Evolutionary conservation across 2,797 vertebrate species (phyloP), one percentile per base, ranked within the genome.

Genomic region (Acanthurus tractus): DNA sequence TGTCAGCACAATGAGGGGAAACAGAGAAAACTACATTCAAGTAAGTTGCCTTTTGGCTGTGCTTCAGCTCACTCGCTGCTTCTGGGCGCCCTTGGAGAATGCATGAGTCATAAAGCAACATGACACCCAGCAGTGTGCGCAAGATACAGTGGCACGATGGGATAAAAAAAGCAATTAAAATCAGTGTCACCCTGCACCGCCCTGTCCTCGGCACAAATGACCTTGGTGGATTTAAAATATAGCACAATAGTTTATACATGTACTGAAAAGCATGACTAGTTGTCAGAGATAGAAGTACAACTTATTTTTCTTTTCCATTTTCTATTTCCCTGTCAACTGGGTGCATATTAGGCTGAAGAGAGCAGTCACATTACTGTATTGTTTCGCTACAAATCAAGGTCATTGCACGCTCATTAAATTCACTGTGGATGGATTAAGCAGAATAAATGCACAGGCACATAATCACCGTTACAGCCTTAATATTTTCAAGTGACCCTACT

Each of bases 91-190:
- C 76, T 88, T 20, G 71, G 63, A 76, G 70, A 73, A 84, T 18
- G 50, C 66, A 55, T 86, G 91, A 88, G 82, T 91, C 86, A 88
- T 81, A 74, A 87, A 85, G 74, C 74, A 74, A 87, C 78, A 82
- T 12, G 63, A 88, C 81, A 77, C 81, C 63, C 63, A 78, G 56
- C 56, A 58, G 69, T 48, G 76, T 67, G 70, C 54, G 80, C 76
- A 45, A 63, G 63, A 90, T 66, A 69, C 81, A 78, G 65, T 63
- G 42, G 64, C 65, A 54, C 36, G 64, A 78, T 74, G 78, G 77
- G 56, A 80, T 67, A 18, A 67, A 78, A 79, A 80, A 88, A 76
- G 82, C 82, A 86, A 91, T 93, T 90, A 92, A 78, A 88, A 88
- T 87, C 83, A 75, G 64, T 83, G 85, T 87, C 81, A 73, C 54